Percentiles rank a stretch among this genome's conserved stretches.
phyloP scores from a whole-genome alignment of 2,797 vertebrate species.

The Cuniculus paca region DNA sequence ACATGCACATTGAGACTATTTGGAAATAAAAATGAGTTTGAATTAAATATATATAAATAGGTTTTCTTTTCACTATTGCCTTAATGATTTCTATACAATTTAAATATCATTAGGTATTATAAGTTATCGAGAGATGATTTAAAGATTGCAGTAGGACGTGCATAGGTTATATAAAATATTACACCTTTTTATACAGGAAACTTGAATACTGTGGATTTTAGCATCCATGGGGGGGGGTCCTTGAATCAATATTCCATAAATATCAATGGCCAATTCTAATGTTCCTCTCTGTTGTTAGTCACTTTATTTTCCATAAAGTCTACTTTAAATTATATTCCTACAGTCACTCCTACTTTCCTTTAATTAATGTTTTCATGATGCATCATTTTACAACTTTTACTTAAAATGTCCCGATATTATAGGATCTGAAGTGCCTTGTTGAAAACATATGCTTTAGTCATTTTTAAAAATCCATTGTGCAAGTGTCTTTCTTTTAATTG shows the following conservation, averaged over 20 bases:
- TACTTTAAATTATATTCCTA: not conserved
- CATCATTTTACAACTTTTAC: not conserved
- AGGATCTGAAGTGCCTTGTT: not conserved
- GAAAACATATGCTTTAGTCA: not conserved
- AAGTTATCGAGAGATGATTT: not conserved
- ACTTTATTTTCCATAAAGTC: not conserved
- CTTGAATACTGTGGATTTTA: not conserved
- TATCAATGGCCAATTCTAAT: not conserved
- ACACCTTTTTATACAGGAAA: not conserved
- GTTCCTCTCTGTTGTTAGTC: not conserved
- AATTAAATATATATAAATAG: not conserved
- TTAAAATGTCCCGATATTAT: not conserved
- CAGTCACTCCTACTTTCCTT: not conserved
- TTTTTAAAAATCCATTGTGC: not conserved
- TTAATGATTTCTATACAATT: not conserved
- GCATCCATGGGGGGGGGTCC: not conserved
- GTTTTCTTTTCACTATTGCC: not conserved
- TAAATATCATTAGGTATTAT: not conserved
- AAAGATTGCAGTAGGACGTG: not conserved
- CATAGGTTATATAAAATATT: not conserved
- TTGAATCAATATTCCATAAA: not conserved
- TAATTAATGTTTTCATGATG: not conserved
- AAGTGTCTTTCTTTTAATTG: not conserved
- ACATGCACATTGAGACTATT: not conserved
- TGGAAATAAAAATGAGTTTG: not conserved